Conservation (phyloP, 2,113 vertebrate species). For the zebrafish (Danio rerio) region DNA sequence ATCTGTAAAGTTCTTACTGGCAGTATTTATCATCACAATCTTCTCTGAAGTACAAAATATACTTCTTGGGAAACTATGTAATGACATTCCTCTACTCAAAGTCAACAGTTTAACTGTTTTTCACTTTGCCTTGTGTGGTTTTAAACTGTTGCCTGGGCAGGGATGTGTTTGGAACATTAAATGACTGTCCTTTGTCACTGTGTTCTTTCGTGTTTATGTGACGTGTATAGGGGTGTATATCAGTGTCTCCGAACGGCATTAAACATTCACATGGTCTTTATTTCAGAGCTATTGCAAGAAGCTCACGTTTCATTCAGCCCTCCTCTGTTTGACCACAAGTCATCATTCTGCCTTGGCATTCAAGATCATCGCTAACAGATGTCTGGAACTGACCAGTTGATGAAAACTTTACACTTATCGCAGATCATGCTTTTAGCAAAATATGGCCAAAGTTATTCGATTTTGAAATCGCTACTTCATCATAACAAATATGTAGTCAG, state of each 20-base stretch:
- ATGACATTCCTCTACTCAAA: not conserved
- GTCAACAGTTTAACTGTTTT: not conserved
- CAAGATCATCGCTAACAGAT: slow-evolving; percentile 36
- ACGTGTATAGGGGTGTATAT: slow-evolving; percentile 40
- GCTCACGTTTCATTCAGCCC: slow-evolving; percentile 51
- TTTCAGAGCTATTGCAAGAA: slow-evolving; percentile 44
- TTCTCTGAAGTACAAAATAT: not conserved
- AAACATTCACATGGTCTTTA: slow-evolving; percentile 58
- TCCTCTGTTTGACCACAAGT: slow-evolving; percentile 38
- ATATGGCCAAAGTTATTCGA: too few relatives aligned
- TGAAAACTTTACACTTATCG: too few relatives aligned
- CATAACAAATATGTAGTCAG: too few relatives aligned
- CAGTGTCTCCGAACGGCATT: slow-evolving; percentile 48
- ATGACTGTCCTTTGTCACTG: slow-evolving; percentile 34
- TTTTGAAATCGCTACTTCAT: too few relatives aligned
- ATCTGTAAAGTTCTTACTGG: not conserved
- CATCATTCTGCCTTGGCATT: slow-evolving; percentile 10
- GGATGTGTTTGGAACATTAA: not conserved
- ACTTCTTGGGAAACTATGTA: not conserved
- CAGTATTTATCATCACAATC: not conserved
- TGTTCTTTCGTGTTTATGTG: slow-evolving; percentile 34
- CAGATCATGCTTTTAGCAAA: too few relatives aligned
- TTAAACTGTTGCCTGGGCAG: not conserved
- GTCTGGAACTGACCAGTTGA: not conserved
- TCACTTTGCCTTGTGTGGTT: not conserved